phyloP scores from a whole-genome alignment of 2,888 invertebrate species.

The Ommatoiulus sabulosus region DNA sequence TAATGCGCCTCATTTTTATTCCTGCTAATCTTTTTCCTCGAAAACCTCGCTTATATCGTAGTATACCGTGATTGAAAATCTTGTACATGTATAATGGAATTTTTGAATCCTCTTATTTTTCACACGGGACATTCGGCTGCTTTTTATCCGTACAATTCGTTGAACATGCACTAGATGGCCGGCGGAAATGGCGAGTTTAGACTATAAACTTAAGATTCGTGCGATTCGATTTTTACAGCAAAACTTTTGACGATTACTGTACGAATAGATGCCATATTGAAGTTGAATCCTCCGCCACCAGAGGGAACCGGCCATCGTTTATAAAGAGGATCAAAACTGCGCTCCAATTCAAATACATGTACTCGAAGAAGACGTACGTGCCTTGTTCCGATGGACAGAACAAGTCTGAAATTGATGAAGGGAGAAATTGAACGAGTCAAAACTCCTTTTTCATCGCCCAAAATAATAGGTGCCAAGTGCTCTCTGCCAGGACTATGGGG shows the following conservation, averaged over 20 bases:
- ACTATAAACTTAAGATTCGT: neutral
- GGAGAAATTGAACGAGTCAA: slow-evolving; percentile 14
- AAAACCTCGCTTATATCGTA: neutral
- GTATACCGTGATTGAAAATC: neutral
- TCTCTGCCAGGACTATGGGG: slow-evolving; percentile 28
- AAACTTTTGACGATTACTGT: neutral
- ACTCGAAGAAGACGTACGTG: neutral
- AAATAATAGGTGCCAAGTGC: slow-evolving; percentile 34
- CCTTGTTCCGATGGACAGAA: neutral
- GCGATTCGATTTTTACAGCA: neutral
- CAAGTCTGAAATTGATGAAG: neutral
- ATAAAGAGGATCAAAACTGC: neutral
- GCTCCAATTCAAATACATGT: neutral
- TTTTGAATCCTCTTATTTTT: neutral
- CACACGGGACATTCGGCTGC: neutral
- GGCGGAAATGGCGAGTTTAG: neutral
- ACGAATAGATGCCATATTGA: neutral
- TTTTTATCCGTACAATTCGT: no score
- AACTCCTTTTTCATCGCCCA: slow-evolving; percentile 34
- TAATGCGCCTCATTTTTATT: neutral
- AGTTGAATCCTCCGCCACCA: neutral
- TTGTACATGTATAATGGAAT: neutral
- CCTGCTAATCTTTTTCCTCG: neutral
- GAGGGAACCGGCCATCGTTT: neutral
- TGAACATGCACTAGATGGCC: no score